Evolutionary conservation across 2,888 invertebrate genomes (phyloP).

Genomic region (Ernsta delagoae): DNA sequence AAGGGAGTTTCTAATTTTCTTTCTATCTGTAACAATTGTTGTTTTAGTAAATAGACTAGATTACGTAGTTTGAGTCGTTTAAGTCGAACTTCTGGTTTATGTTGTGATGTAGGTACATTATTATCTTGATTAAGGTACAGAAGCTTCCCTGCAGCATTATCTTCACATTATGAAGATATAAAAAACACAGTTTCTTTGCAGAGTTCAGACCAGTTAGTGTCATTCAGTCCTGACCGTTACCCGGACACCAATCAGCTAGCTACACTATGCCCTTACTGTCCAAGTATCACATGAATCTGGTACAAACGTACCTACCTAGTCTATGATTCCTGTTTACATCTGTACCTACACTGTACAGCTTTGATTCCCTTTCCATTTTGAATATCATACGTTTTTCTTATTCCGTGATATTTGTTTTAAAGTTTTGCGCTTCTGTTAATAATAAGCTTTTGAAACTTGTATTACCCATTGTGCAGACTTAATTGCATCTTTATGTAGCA

Average conservation of each 20-base stretch:
- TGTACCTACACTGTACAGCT: not conserved
- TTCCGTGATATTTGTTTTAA: not conserved
- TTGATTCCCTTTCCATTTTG: not conserved
- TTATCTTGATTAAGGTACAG: not conserved
- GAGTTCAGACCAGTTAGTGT: not conserved
- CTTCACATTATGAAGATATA: not conserved
- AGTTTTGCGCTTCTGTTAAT: not conserved
- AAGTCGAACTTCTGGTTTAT: not conserved
- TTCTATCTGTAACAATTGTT: constrained; percentile 7
- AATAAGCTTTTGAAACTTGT: not conserved
- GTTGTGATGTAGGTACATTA: no score
- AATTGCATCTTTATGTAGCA: constrained; percentile 12
- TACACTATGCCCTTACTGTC: constrained; percentile 53
- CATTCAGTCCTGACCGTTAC: constrained; percentile 41
- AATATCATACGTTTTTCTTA: not conserved
- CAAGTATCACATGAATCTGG: constrained; percentile 17
- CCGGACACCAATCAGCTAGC: constrained; percentile 62
- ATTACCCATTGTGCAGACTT: constrained; percentile 5
- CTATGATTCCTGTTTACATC: not conserved
- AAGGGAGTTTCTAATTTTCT: constrained; percentile 34
- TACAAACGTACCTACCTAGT: not conserved
- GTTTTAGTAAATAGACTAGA: not conserved
- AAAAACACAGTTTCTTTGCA: not conserved
- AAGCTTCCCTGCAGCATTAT: not conserved
- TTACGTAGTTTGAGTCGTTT: not conserved